phyloP scores from a whole-genome alignment of 2,888 invertebrate genomes.

The Teleogryllus oceanicus region DNA sequence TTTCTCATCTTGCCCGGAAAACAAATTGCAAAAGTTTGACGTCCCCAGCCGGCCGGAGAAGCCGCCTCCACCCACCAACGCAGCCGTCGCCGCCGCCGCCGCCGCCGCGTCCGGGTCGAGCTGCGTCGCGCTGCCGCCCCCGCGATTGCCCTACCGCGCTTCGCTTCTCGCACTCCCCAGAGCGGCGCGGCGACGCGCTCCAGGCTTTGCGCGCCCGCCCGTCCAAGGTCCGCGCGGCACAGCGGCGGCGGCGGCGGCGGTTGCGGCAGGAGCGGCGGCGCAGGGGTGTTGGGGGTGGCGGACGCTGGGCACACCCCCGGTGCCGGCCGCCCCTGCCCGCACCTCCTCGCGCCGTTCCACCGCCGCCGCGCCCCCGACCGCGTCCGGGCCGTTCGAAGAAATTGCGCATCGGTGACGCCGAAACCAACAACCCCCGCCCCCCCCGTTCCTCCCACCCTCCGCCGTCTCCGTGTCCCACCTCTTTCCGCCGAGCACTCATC shows the following conservation, averaged over 20 bases:
- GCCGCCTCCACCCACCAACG: neutral
- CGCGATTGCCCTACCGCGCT: constrained; percentile 18
- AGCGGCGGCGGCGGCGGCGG: too few relatives aligned
- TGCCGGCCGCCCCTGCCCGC: too few relatives aligned
- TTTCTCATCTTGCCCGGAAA: constrained; percentile 18
- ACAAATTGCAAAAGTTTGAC: constrained; percentile 18
- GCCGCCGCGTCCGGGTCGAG: neutral
- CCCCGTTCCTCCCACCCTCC: neutral
- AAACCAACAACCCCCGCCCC: too few relatives aligned
- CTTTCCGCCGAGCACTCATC: neutral
- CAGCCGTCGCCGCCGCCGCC: neutral
- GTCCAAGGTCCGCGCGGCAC: too few relatives aligned
- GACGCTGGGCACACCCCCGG: too few relatives aligned
- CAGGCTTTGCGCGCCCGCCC: neutral
- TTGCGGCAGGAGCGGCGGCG: too few relatives aligned
- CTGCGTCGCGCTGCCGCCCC: neutral
- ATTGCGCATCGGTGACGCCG: too few relatives aligned
- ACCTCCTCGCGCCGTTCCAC: too few relatives aligned
- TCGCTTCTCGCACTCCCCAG: neutral
- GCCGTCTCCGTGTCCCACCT: neutral
- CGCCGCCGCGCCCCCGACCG: too few relatives aligned
- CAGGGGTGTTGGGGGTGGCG: too few relatives aligned
- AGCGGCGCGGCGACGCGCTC: neutral
- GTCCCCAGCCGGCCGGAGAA: neutral
- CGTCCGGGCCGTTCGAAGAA: too few relatives aligned